Evolutionary conservation across 2,888 invertebrate genomes (phyloP).

Genomic region (Nowickia ferox): DNA sequence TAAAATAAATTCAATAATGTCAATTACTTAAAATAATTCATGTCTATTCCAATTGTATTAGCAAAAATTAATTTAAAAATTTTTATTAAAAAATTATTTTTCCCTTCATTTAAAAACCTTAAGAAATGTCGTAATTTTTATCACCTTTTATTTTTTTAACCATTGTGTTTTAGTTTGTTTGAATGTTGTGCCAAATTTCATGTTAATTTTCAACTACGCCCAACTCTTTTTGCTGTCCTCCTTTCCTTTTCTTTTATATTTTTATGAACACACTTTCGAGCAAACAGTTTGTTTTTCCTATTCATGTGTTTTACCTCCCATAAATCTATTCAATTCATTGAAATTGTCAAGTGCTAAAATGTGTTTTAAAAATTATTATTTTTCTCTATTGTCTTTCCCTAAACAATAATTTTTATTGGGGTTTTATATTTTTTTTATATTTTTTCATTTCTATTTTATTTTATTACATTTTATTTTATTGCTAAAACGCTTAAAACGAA

Average conservation of each 20-base stretch:
- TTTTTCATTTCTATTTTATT: constrained; percentile 7
- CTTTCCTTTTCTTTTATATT: not conserved
- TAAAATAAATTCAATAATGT: too few species aligned
- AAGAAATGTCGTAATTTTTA: too few species aligned
- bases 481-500: constrained; percentile 7
- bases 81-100: too few species aligned
- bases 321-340: constrained; percentile 61
- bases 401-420: constrained; percentile 61
- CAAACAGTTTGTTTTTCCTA: not conserved
- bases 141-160: too few species aligned
- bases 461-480: not conserved
- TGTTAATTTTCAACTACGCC: not conserved
- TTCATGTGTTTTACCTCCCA: constrained; percentile 49
- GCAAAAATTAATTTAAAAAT: too few species aligned
- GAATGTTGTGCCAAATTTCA: constrained; percentile 5
- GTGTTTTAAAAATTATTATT: constrained; percentile 54
- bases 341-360: constrained; percentile 66
- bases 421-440: constrained; percentile 7
- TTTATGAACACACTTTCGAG: not conserved
- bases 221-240: not conserved
- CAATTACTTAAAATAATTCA: too few species aligned
- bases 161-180: not conserved
- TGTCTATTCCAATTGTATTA: too few species aligned
- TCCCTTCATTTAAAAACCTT: too few species aligned
- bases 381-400: constrained; percentile 38